A percentile compares a stretch with the other conserved stretches of the same genome.
Evolutionary conservation across 1,140 invertebrate species (phyloP).

Genomic region (Nixonia krombeini): DNA sequence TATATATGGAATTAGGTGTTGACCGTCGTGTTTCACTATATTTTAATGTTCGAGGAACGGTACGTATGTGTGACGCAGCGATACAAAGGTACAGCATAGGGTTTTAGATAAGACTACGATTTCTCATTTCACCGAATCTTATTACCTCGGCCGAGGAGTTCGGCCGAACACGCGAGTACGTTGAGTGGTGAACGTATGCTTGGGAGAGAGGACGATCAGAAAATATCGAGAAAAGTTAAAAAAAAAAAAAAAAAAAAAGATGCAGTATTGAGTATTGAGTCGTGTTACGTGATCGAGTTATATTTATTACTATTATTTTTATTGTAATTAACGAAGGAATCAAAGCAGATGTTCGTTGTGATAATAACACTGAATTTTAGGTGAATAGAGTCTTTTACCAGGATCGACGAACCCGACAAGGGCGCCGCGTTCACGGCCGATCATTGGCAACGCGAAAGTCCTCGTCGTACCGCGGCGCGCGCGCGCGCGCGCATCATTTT

Average conservation of each 20-base stretch:
- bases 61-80: neutral
- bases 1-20: conserved; percentile 17
- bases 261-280: conserved; percentile 44
- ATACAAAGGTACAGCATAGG: neutral
- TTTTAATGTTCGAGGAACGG: conserved; percentile 44
- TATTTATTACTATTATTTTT: conserved; percentile 53
- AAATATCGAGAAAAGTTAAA: conserved; percentile 26
- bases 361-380: conserved; percentile 64
- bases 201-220: conserved; percentile 17
- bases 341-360: conserved; percentile 70
- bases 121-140: too few relatives aligned
- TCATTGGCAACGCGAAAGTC: too few relatives aligned
- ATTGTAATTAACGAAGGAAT: conserved; percentile 54
- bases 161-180: too few relatives aligned
- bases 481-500: too few relatives aligned
- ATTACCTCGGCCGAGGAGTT: too few relatives aligned
- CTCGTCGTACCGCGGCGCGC: too few relatives aligned
- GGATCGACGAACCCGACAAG: too few relatives aligned
- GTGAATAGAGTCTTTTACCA: conserved; percentile 46
- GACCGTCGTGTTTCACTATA: conserved; percentile 39
- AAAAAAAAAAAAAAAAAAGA: conserved; percentile 23
- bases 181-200: neutral
- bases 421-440: too few relatives aligned
- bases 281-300: conserved; percentile 48
- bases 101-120: too few relatives aligned